Evolutionary conservation across 2,888 invertebrate species (phyloP), one percentile per base, ranked within the genome.

Genomic region (Aphodius sticticus): DNA sequence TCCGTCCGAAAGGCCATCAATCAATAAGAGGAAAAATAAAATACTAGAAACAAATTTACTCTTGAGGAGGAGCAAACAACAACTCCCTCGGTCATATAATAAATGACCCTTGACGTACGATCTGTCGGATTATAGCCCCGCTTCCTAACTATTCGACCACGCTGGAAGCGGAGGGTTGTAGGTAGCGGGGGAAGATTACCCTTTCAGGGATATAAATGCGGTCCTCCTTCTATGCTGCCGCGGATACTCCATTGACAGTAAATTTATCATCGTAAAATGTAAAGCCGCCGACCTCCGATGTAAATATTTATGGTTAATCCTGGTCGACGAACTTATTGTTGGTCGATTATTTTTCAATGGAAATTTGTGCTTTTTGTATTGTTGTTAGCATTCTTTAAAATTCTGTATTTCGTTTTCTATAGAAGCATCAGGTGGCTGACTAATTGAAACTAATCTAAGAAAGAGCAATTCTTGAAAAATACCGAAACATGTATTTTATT

Each of bases 31-130:
- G 53, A 12, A 53, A 53, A 53, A 53, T 53, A 53, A 53, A 53
- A 53, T 53, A 53, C 53, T 53, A 53, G 53, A 53, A 53, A 53
- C 53, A 53, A 53, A 53, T 53, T 53, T 53, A 53, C 53, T 53
- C 53, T 53, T 53, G 9, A 53, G 53, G 53, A 12, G 53, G 53
- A 53, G 53, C 53, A 53, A 53, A 53, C 53, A 53, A 53, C 53
- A 53, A 53, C 53, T 53, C 53, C 53, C 53, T 53, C 53, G 53
- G 12, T 53, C 9, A 53, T 53, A 53, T 53, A 53, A 53, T 53
- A 53, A 53, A 53, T 53, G 53, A 53, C 53, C 53, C 53, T 53
- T 53, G 53, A 53, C 53, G 53, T 53, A 53, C 53, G 53, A 53
- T 53, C 53, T 7, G 53, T 53, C 53, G 53, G 53, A 53, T 53